These are phyloP conservation scores for Laupala kohalensis DNA, from an alignment of 1,140 invertebrate genomes.

Conservation along the genomic window DNA sequence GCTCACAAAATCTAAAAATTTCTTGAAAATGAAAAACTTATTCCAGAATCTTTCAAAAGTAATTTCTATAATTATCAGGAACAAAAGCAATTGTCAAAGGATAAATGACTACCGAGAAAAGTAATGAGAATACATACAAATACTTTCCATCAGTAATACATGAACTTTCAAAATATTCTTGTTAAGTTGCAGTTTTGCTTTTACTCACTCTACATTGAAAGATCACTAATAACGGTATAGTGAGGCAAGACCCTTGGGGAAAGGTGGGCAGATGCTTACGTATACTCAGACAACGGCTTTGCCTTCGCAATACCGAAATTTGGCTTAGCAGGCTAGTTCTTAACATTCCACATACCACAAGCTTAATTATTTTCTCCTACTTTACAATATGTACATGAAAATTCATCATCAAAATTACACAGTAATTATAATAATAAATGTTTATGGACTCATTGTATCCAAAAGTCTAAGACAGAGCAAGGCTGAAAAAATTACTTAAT, in stretches of 20 bases:
- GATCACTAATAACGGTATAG: too few relatives aligned
- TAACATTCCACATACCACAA: background rate
- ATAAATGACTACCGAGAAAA: too few relatives aligned
- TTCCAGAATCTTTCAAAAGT: too few relatives aligned
- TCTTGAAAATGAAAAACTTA: too few relatives aligned
- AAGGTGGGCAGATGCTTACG: background rate
- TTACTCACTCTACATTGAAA: too few relatives aligned
- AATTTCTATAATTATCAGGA: too few relatives aligned
- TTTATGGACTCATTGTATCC: background rate
- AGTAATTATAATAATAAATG: background rate
- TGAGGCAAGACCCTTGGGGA: background rate
- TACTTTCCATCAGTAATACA: too few relatives aligned
- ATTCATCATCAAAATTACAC: background rate
- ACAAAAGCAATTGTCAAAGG: too few relatives aligned
- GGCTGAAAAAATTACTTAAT: background rate
- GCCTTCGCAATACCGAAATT: background rate
- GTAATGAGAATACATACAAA: too few relatives aligned
- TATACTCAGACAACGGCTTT: background rate
- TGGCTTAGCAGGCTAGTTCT: background rate
- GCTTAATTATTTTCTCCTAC: background rate
- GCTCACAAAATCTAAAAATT: too few relatives aligned
- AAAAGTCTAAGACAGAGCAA: background rate
- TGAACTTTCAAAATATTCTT: too few relatives aligned
- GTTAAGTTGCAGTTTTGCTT: too few relatives aligned
- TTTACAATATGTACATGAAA: background rate